Evolutionary conservation across 2,797 vertebrate species (phyloP).

Genomic region (Malurus splendens): DNA sequence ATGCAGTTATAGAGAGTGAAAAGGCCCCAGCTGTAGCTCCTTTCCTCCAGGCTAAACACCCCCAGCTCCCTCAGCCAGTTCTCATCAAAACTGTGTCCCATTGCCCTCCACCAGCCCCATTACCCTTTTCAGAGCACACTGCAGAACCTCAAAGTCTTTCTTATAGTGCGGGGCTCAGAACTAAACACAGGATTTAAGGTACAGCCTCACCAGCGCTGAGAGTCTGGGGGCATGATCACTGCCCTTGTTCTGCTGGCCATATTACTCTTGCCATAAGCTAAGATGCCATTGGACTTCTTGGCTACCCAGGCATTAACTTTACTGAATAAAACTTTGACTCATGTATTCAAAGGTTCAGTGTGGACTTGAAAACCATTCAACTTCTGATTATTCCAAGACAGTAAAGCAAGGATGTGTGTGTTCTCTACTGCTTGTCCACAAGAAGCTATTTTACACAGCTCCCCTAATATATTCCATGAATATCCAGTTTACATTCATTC

Average conservation of each 20-base stretch:
- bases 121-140: background rate
- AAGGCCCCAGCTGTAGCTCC: background rate
- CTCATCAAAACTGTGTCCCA: background rate
- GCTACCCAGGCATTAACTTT: background rate
- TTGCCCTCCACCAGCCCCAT: background rate
- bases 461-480: background rate
- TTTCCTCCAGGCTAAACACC: background rate
- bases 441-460: background rate
- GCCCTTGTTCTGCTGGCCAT: background rate
- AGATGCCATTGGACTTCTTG: background rate
- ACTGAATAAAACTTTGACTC: background rate
- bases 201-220: background rate
- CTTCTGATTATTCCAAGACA: background rate
- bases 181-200: background rate
- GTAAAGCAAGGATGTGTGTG: background rate
- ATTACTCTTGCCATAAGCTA: background rate
- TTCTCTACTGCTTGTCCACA: background rate
- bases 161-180: background rate
- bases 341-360: background rate
- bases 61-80: background rate
- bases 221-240: rapidly evolving
- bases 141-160: background rate
- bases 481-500: background rate
- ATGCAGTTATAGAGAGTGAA: rapidly evolving
- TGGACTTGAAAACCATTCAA: background rate